phyloP scores from a whole-genome alignment of 2,888 invertebrate species.

The Cerastis rubricosa region DNA sequence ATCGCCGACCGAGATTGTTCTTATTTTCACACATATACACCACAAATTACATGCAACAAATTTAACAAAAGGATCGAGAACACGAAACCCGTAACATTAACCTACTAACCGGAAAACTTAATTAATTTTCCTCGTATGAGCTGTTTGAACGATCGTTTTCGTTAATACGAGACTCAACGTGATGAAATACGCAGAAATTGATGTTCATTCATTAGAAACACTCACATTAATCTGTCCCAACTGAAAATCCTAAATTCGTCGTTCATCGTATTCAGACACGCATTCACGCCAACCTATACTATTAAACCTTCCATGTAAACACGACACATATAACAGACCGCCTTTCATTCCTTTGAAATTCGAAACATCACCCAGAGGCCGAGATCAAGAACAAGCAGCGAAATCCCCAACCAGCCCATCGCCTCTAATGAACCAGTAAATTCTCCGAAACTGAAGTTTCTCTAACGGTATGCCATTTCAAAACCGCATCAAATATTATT shows the following conservation, averaged over 20 bases:
- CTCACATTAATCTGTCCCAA: constrained; percentile 7
- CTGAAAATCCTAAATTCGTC: constrained; percentile 12
- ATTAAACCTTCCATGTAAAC: constrained; percentile 18
- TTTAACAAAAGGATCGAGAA: neutral
- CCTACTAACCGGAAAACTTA: neutral
- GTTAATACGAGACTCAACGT: neutral
- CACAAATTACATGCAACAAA: neutral
- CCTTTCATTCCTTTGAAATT: constrained; percentile 47
- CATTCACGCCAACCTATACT: constrained; percentile 10
- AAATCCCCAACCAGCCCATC: constrained; percentile 44
- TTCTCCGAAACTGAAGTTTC: constrained; percentile 67
- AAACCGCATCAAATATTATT: constrained; percentile 80
- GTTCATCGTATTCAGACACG: constrained; percentile 10
- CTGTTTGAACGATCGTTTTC: neutral
- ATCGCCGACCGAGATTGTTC: constrained; percentile 25
- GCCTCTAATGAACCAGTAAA: constrained; percentile 69
- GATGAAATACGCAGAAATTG: constrained; percentile 11
- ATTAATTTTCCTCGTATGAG: constrained; percentile 11
- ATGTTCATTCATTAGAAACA: constrained; percentile 3
- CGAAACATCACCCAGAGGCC: constrained; percentile 27
- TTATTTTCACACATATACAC: neutral
- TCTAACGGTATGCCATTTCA: constrained; percentile 70
- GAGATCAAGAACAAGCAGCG: constrained; percentile 47
- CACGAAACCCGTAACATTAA: neutral
- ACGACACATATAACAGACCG: constrained; percentile 17